These are phyloP conservation scores for Hydrozoanthus gracilis DNA, from an alignment of 92 coral and sea anemone species.

Conservation along the genomic window DNA sequence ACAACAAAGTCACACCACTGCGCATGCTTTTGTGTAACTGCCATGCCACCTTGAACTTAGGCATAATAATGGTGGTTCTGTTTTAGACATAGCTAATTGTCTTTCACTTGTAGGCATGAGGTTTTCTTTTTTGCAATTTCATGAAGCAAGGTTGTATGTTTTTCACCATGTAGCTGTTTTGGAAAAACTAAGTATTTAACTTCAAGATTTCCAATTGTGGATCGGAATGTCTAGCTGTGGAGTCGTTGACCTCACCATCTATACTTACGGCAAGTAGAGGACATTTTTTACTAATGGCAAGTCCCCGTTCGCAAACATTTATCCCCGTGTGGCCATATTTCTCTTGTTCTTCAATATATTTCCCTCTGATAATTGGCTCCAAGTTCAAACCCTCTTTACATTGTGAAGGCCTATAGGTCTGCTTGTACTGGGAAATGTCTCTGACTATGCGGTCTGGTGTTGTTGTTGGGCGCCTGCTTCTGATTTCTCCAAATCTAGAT, in stretches of 20 bases:
- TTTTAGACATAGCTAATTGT: no score
- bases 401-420: no score
- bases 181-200: conserved; percentile 52
- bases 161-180: neutral
- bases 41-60: conserved; percentile 58
- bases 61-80: conserved; percentile 2
- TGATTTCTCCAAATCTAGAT: conserved; percentile 71
- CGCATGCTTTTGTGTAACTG: conserved; percentile 11
- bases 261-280: conserved; percentile 39
- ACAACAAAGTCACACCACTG: conserved; percentile 63
- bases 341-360: neutral
- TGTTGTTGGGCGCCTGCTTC: conserved; percentile 54
- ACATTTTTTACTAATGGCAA: conserved; percentile 40
- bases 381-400: neutral
- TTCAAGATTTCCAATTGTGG: conserved; percentile 49
- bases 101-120: no score
- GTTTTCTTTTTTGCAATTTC: conserved; percentile 8
- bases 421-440: conserved; percentile 50
- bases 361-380: neutral
- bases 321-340: conserved; percentile 13
- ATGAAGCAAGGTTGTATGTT: no score
- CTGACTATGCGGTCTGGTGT: conserved; percentile 56
- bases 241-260: conserved; percentile 51
- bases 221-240: conserved; percentile 28
- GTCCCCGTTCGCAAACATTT: conserved; percentile 50